A percentile compares a stretch with the other conserved stretches of the same genome.
These are phyloP conservation scores for Hypothenemus hampei DNA, from an alignment of 1,140 invertebrate genomes.

Conservation along the genomic window DNA sequence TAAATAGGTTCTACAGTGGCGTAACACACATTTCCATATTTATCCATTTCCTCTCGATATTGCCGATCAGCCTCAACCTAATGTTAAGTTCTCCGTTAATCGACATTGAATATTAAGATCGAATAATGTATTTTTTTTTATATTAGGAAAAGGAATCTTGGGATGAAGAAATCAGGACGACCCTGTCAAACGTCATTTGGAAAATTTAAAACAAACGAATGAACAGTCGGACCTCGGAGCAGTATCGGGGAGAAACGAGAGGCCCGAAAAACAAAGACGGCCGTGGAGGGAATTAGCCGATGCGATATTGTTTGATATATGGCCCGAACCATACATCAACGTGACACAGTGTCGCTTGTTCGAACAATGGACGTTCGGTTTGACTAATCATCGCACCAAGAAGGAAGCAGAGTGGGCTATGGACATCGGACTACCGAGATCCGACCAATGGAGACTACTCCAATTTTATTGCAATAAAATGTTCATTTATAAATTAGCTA, in stretches of 20 bases:
- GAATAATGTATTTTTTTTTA: too few relatives aligned
- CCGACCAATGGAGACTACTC: too few relatives aligned
- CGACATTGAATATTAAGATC: too few relatives aligned
- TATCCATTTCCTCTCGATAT: too few relatives aligned
- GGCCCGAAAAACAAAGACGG: conserved; percentile 26
- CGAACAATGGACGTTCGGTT: conserved; percentile 27
- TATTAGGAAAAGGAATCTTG: too few relatives aligned
- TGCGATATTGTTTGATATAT: conserved; percentile 30
- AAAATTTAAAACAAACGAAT: conserved; percentile 28
- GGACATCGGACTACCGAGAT: too few relatives aligned
- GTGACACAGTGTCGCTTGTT: conserved; percentile 28
- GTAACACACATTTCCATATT: not conserved
- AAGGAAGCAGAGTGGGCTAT: too few relatives aligned
- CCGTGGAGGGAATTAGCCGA: conserved; percentile 27
- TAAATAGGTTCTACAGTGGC: conserved; percentile 24
- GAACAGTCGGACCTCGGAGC: conserved; percentile 21
- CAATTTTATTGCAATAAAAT: too few relatives aligned
- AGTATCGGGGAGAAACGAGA: conserved; percentile 25
- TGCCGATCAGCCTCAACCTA: too few relatives aligned
- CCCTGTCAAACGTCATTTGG: conserved; percentile 12
- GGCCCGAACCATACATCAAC: conserved; percentile 26
- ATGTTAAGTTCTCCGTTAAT: too few relatives aligned
- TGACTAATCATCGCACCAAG: conserved; percentile 30
- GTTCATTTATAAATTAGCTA: too few relatives aligned
- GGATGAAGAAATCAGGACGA: not conserved